These are phyloP conservation scores for sheep (Ovis aries) DNA, from an alignment of 2,113 vertebrate genomes.

Conservation along the genomic window DNA sequence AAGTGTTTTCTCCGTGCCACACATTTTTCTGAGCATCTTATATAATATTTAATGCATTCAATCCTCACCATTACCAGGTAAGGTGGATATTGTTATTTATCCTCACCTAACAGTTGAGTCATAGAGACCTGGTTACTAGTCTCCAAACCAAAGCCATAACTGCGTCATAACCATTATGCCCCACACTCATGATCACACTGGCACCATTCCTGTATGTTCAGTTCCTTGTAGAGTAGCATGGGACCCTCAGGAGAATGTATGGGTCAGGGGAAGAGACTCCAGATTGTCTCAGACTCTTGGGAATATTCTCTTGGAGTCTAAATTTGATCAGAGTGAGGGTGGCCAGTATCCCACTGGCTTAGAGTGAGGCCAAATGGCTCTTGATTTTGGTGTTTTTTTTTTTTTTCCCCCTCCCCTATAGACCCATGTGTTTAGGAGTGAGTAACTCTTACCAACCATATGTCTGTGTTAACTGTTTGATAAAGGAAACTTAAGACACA, in stretches of 20 bases:
- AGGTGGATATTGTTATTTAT: background rate
- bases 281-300: background rate
- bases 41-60: background rate
- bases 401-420: background rate
- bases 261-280: background rate
- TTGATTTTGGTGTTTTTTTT: background rate
- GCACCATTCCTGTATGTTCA: background rate
- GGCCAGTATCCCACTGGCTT: background rate
- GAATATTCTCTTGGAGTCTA: background rate
- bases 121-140: background rate
- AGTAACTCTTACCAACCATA: background rate
- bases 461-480: background rate
- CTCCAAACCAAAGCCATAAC: background rate
- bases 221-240: background rate
- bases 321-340: background rate
- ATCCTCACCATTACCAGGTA: background rate
- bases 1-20: background rate
- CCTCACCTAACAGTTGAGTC: background rate
- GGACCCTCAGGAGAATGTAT: background rate
- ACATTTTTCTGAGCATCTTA: background rate
- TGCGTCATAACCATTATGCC: background rate
- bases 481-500: background rate
- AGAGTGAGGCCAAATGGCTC: background rate
- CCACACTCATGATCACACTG: background rate
- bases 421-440: background rate